Conservation (phyloP, 64 coral and sea anemone species). For the Catalaphyllia jardinei region DNA sequence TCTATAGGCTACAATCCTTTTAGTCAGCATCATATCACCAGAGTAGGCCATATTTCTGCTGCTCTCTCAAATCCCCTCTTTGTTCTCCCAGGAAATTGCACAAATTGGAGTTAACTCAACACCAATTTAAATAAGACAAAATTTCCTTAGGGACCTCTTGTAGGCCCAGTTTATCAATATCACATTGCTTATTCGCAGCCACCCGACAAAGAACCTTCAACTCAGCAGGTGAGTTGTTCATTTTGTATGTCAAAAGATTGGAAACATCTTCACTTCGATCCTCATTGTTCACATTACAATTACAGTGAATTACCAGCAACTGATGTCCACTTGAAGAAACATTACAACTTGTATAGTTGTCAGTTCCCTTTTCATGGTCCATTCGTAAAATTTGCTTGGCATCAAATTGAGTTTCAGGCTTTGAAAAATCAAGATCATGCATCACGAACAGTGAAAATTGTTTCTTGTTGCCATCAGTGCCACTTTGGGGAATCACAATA, state of each 20-base stretch:
- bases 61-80: too few species aligned
- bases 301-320: slow-evolving; percentile 20
- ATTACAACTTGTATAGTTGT: slow-evolving; percentile 19
- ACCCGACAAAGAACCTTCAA: slow-evolving; percentile 25
- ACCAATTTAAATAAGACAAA: slow-evolving; percentile 28
- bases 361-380: neutral
- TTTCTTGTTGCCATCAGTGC: neutral
- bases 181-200: neutral
- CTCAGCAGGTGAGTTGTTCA: slow-evolving; percentile 1
- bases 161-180: neutral
- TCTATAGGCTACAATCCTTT: too few species aligned
- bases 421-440: slow-evolving; percentile 14
- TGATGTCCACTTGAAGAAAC: slow-evolving; percentile 22
- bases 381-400: neutral
- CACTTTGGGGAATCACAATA: slow-evolving; percentile 28
- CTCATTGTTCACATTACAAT: neutral
- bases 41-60: too few species aligned
- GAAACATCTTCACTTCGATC: slow-evolving; percentile 16
- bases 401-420: slow-evolving; percentile 3
- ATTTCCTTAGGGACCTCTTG: slow-evolving; percentile 10
- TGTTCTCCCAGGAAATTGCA: too few species aligned
- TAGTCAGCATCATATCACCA: too few species aligned
- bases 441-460: slow-evolving; percentile 13
- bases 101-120: neutral
- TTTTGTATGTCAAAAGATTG: slow-evolving; percentile 16